A percentile compares a stretch with the other conserved stretches of the same genome.
These are phyloP conservation scores for Stenopsyche tienmushanensis DNA, from an alignment of 1,140 invertebrate species.

Conservation along the genomic window DNA sequence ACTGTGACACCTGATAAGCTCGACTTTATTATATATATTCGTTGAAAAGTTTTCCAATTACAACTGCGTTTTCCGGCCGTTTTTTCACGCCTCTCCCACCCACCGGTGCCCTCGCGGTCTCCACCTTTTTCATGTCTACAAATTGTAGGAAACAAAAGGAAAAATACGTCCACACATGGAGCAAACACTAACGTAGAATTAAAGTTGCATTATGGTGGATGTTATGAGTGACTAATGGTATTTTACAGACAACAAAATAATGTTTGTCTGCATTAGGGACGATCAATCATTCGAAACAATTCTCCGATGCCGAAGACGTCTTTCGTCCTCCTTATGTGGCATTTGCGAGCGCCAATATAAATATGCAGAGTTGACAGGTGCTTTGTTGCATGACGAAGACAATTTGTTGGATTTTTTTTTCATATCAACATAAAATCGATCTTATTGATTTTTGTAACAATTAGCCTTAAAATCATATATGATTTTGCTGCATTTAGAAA, in stretches of 20 bases:
- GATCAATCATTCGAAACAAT: constrained; percentile 23
- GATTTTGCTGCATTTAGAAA: too few species aligned
- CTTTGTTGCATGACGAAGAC: too few species aligned
- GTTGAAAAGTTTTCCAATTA: constrained; percentile 30
- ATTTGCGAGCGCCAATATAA: too few species aligned
- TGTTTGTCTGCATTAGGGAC: constrained; percentile 11
- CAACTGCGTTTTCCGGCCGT: constrained; percentile 26
- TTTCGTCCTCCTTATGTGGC: too few species aligned
- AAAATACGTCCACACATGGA: background rate
- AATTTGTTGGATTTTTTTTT: too few species aligned
- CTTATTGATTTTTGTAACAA: too few species aligned
- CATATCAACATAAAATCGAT: too few species aligned
- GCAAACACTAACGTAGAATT: constrained; percentile 21
- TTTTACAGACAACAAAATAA: constrained; percentile 21
- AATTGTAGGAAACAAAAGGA: constrained; percentile 12
- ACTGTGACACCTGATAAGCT: constrained; percentile 26
- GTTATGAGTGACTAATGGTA: constrained; percentile 24
- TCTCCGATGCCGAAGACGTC: too few species aligned
- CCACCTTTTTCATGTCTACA: constrained; percentile 21
- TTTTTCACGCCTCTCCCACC: constrained; percentile 9
- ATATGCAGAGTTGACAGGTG: too few species aligned
- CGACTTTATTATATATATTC: constrained; percentile 24
- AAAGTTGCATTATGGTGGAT: constrained; percentile 25
- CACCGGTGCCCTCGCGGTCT: constrained; percentile 1
- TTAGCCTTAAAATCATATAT: too few species aligned